A percentile compares a stretch with the other conserved stretches of the same genome.
Evolutionary conservation across 2,797 vertebrate species (phyloP).

Genomic region (Silurus lanzhouensis): DNA sequence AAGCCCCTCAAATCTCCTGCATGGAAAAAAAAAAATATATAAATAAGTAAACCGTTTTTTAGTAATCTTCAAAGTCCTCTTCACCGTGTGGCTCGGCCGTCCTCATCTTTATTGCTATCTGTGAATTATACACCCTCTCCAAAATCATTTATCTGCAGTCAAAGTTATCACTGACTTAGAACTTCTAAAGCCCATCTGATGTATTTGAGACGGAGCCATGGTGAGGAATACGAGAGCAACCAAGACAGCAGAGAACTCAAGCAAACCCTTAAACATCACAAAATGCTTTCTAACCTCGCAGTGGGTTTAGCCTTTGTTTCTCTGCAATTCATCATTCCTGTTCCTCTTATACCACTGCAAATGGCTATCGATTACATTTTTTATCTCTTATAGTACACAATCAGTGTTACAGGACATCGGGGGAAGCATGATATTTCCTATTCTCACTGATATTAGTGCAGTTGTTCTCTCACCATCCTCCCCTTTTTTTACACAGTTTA

Average conservation of each 20-base stretch:
- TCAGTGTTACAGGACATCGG: no score
- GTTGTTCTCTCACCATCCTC: neutral
- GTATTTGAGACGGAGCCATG: constrained; percentile 38
- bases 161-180: constrained; percentile 50
- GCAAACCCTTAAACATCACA: constrained; percentile 30
- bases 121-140: constrained; percentile 42
- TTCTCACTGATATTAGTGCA: neutral
- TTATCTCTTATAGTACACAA: no score
- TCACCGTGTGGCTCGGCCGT: constrained; percentile 37
- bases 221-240: constrained; percentile 40
- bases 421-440: neutral
- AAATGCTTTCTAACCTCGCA: neutral
- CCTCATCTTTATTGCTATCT: constrained; percentile 47
- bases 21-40: neutral
- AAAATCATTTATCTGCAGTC: constrained; percentile 52
- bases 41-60: constrained; percentile 25
- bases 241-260: constrained; percentile 6
- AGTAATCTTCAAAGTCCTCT: constrained; percentile 45
- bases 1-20: constrained; percentile 36
- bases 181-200: constrained; percentile 47
- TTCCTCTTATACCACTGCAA: neutral
- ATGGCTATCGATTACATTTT: neutral
- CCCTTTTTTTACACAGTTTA: neutral
- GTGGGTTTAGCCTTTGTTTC: neutral
- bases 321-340: neutral